These are phyloP conservation scores for Aplodontia rufa DNA, from an alignment of 2,113 vertebrate species.

Conservation along the genomic window DNA sequence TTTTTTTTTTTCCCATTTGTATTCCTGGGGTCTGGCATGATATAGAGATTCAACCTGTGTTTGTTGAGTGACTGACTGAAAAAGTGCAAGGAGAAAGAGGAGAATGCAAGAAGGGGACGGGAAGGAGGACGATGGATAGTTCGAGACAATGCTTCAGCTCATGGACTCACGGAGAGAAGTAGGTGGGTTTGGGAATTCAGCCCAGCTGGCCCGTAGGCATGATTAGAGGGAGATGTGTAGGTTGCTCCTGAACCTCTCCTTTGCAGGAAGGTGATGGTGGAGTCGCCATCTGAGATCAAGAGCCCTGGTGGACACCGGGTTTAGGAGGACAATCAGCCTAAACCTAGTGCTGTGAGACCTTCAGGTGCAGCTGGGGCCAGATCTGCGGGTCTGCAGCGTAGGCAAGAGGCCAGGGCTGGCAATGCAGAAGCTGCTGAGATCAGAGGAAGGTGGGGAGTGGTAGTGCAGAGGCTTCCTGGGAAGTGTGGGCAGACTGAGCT, in stretches of 20 bases:
- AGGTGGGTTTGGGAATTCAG: neutral
- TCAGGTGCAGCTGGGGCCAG: neutral
- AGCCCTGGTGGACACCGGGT: neutral
- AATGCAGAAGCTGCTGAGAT: neutral
- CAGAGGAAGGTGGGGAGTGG: neutral
- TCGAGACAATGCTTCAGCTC: neutral
- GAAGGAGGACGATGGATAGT: neutral
- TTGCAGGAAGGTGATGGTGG: neutral
- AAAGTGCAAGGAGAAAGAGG: neutral
- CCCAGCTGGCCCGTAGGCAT: neutral
- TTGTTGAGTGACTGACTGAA: neutral
- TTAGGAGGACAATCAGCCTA: neutral
- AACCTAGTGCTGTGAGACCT: neutral
- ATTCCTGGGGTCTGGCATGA: neutral
- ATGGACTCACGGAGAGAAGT: neutral
- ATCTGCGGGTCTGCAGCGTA: neutral
- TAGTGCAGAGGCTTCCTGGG: neutral
- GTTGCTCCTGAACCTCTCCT: neutral
- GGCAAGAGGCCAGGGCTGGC: neutral
- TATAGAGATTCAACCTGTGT: neutral
- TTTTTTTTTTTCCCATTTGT: conserved; percentile 9
- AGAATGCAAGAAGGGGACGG: neutral
- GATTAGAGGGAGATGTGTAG: neutral
- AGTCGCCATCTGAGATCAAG: neutral
- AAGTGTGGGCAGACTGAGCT: neutral